These are phyloP conservation scores for Salvator merianae DNA, from an alignment of 2,113 vertebrate species.

Conservation along the genomic window DNA sequence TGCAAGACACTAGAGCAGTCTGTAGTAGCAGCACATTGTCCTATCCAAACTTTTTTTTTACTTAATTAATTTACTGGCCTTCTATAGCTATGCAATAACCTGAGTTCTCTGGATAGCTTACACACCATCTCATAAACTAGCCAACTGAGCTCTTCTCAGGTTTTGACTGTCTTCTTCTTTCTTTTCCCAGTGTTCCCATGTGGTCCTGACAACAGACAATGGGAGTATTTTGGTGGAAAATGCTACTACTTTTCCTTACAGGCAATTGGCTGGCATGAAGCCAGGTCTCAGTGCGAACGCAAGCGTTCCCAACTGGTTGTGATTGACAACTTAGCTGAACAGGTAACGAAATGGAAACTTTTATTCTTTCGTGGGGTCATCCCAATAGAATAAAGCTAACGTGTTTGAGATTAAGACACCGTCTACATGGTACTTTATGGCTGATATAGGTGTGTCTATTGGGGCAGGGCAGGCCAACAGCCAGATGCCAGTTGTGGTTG, in stretches of 20 bases:
- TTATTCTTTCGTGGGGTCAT: background rate
- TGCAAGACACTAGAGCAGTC: background rate
- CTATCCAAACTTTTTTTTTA: background rate
- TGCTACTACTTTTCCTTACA: constrained; percentile 33
- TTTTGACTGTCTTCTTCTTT: background rate
- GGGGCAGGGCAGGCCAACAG: no score
- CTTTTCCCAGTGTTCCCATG: constrained; percentile 17
- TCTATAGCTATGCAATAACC: no score
- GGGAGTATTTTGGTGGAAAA: constrained; percentile 22
- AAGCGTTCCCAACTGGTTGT: background rate
- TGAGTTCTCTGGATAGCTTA: no score
- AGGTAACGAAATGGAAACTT: constrained; percentile 21
- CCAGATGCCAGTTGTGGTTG: no score
- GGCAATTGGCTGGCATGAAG: constrained; percentile 3
- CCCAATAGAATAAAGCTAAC: no score
- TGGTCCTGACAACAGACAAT: constrained; percentile 17
- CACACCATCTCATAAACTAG: background rate
- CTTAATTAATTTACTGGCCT: no score
- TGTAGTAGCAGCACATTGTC: background rate
- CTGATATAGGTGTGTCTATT: no score
- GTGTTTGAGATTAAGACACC: no score
- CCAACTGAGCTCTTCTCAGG: background rate
- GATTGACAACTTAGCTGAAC: constrained; percentile 21
- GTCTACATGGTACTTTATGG: no score
- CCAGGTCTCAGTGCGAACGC: constrained; percentile 4